Conservation (phyloP, 2,888 invertebrate species). For the Cantharis lateralis region DNA sequence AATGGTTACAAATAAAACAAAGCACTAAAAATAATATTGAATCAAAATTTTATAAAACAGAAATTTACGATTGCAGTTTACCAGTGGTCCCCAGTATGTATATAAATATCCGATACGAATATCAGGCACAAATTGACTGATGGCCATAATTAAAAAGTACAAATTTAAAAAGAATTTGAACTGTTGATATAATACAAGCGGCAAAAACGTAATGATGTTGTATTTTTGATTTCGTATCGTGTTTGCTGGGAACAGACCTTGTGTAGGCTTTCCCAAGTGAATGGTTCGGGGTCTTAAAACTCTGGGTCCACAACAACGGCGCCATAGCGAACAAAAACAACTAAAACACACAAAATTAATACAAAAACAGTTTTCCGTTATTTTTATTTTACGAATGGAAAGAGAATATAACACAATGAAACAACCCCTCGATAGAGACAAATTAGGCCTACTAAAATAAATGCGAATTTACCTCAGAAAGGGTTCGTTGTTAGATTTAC, state of each 20-base stretch:
- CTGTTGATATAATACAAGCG: conserved; percentile 94
- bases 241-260: conserved; percentile 90
- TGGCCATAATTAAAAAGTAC: conserved; percentile 97
- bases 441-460: conserved; percentile 9
- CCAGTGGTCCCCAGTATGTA: conserved; percentile 98
- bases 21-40: conserved; percentile 63
- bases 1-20: conserved; percentile 94
- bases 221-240: conserved; percentile 98
- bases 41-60: background rate
- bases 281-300: conserved; percentile 79
- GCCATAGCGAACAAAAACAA: conserved; percentile 77
- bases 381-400: background rate
- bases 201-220: conserved; percentile 88
- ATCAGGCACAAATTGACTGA: conserved; percentile 96
- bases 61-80: conserved; percentile 49
- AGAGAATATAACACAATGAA: background rate
- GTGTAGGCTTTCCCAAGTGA: conserved; percentile 73
- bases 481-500: conserved; percentile 64
- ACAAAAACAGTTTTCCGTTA: background rate
- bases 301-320: conserved; percentile 72
- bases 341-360: conserved; percentile 57
- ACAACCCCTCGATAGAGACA: background rate
- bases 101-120: conserved; percentile 96
- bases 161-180: conserved; percentile 98
- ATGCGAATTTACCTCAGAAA: conserved; percentile 53